Percentiles rank a stretch among this genome's conserved stretches.
phyloP scores from a whole-genome alignment of 2,888 invertebrate genomes.

The Biston stratarius region DNA sequence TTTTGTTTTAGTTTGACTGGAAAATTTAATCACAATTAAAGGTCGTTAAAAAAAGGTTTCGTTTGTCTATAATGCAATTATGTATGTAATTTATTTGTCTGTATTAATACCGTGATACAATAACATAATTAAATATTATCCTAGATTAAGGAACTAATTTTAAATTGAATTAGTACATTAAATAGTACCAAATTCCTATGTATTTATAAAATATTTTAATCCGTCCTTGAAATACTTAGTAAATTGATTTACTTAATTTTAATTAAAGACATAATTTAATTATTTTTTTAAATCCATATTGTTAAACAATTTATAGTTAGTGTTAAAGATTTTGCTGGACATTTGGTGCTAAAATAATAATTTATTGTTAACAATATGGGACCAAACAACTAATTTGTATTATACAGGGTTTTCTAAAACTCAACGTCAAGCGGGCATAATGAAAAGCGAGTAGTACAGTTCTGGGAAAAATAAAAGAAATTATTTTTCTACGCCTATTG shows the following conservation, averaged over 20 bases:
- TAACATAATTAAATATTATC: conserved; percentile 19
- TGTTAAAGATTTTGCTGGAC: conserved; percentile 4
- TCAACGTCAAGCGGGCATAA: too few relatives aligned
- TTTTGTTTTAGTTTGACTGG: too few relatives aligned
- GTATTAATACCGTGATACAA: conserved; percentile 22
- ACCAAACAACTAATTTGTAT: too few relatives aligned
- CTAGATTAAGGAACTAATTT: conserved; percentile 11
- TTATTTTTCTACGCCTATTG: too few relatives aligned
- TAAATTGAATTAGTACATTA: conserved; percentile 2
- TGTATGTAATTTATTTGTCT: neutral
- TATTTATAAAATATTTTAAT: neutral
- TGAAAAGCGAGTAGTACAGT: too few relatives aligned
- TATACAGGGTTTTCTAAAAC: too few relatives aligned
- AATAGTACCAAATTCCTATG: neutral
- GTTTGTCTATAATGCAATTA: neutral
- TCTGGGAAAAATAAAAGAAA: neutral
- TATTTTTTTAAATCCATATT: neutral
- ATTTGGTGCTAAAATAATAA: conserved; percentile 9
- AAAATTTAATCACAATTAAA: neutral
- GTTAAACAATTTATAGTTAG: neutral
- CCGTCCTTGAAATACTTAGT: neutral
- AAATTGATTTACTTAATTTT: conserved; percentile 3
- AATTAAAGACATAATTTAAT: conserved; percentile 2
- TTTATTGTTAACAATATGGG: too few relatives aligned
- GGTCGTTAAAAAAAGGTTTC: conserved; percentile 20